Evolutionary conservation across 2,797 vertebrate species (phyloP), one percentile per base, ranked within the genome.

Genomic region (Dromococcyx pavoninus): DNA sequence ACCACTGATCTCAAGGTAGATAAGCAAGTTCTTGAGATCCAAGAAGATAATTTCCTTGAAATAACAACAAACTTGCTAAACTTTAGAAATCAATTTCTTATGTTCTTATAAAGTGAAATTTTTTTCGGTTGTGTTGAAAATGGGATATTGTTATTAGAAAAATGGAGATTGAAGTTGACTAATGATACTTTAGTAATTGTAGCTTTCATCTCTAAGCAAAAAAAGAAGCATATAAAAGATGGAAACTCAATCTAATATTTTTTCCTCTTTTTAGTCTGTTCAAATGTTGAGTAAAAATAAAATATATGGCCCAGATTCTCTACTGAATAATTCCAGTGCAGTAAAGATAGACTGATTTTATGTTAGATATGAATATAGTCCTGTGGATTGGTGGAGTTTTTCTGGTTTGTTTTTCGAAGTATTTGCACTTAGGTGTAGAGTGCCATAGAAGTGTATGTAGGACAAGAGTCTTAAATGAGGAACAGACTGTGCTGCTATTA

Each of bases 151-250:
- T 56, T 62, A 24, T 51, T 17, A 43, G 53, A 78, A 91, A 83
- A 15, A 11, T 74, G 46, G 33, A 73, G 54, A 24, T 37, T 39
- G 44, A 28, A 72, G 61, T 46, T 89, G 37, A n/a, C 48, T 89
- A 73, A 61, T 82, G 92, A 64, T 9, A 8, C 37, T 71, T 61
- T 4, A 77, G 48, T 79, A 89, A 77, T 37, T 76, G 15, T 39
- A 74, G 71, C 32, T 89, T 82, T 60, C 67, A 27, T 80, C 50
- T 85, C 57, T 1, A 22, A 93, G 67, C 56, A 61, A 79, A 90
- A 90, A 91, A 57, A 54, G 23, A 54, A 74, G n/a, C 1, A 0
- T 61, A 37, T 64, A 79, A 73, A 87, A 84, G 25, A 61, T 46
- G 9, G 27, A 46, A 84, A 86, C 30, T 44, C 62, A 66, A 27